Base-by-base conservation (phyloP, 2,888 invertebrate species). In the Drosophila putrida region DNA sequence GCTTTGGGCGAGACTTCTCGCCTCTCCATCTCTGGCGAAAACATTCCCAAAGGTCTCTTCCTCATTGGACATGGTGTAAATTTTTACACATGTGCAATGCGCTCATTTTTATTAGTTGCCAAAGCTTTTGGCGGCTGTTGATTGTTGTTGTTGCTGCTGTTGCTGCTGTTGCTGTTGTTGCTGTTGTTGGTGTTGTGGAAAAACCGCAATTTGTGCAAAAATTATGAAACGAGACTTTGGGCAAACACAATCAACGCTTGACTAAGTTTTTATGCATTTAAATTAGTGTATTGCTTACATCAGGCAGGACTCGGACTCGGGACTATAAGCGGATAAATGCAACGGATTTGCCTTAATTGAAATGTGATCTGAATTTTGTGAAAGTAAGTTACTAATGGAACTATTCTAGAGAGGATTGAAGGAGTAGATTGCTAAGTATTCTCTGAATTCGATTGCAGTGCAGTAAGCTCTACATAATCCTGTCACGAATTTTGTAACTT, bases 161-260 rank as follows among this genome's bases (percentile, higher is more conserved):
- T 55, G 53, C 33, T 55, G 49, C 43, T 46, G 13, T 71, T 44
- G 53, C 25, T 38, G 38, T 36, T 51, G 60, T n/a, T 62, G 49
- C 2, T 49, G 43, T 49, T 39, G 55, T 41, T 58, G 39, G 0
- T 55, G 63, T 47, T 59, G 62, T 44, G 39, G 13, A 70, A 89
- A 87, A 86, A 89, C 90, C 90, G 82, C 90, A 91, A 89, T 90
- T 90, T 84, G 80, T 80, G 86, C 88, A 82, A 80, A 83, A 84
- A 88, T 88, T 78, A 87, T 82, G 75, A 84, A 84, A 74, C 90
- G 90, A 91, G 90, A 90, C 91, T 85, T 80, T 90, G 80, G 71
- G 80, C 88, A 90, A 91, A 90, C 90, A 85, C 70, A 82, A 82
- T 82, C 81, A 86, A 90, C 88, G 90, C 88, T 78, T 73, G 85